Conservation (phyloP, 1,140 invertebrate genomes). For the Paraescarpia echinospica region DNA sequence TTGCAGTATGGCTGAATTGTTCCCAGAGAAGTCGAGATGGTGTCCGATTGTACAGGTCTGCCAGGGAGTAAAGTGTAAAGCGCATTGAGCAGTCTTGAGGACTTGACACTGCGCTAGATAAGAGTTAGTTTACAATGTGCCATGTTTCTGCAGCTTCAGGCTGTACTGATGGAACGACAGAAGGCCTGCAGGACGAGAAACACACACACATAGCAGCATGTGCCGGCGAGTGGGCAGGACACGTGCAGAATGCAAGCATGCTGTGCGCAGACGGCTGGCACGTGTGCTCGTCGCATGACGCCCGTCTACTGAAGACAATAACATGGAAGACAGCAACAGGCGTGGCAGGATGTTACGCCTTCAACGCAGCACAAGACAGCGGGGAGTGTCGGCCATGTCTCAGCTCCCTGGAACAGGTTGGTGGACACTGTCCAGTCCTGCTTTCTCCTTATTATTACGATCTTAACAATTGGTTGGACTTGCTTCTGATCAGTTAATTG, state of each 20-base stretch:
- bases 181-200: constrained; percentile 23
- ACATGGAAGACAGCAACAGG: constrained; percentile 47
- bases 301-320: constrained; percentile 39
- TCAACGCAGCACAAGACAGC: constrained; percentile 54
- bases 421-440: too few species aligned
- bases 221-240: constrained; percentile 47
- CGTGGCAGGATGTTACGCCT: constrained; percentile 48
- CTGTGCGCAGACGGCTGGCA: constrained; percentile 51
- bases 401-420: constrained; percentile 39
- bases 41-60: too few species aligned
- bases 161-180: constrained; percentile 23
- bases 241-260: constrained; percentile 42
- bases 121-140: too few species aligned
- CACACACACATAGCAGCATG: constrained; percentile 38
- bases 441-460: too few species aligned
- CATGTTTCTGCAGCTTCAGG: constrained; percentile 10
- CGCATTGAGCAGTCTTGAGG: too few species aligned
- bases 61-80: too few species aligned
- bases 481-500: not conserved
- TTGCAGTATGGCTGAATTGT: too few species aligned
- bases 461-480: not conserved
- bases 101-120: too few species aligned
- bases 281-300: constrained; percentile 47
- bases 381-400: constrained; percentile 47
- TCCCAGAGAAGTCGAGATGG: too few species aligned